Evolutionary conservation across 2,888 invertebrate species (phyloP), one percentile per base, ranked within the genome.

Genomic region (Caenorhabditis becei): DNA sequence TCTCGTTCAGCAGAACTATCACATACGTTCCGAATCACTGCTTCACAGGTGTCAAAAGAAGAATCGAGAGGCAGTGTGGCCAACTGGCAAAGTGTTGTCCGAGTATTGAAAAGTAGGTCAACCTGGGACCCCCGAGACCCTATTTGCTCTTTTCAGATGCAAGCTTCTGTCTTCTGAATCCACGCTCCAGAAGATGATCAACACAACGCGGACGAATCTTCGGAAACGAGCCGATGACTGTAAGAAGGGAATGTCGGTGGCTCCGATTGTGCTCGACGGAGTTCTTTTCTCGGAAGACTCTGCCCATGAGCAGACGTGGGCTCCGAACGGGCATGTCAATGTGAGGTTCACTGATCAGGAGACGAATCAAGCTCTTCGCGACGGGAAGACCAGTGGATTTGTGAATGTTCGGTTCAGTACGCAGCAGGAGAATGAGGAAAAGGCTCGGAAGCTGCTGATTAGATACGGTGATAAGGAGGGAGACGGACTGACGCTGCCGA

Each of bases 21-120:
- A 80, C 85, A 8, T 85, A 86, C 75, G 84, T 87, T 49, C 88
- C 88, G 11, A 85, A 80, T 11, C 83, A 86, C 63, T 88, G 88
- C 61, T 88, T 88, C 78, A 82, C 86, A 20, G 88, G 88, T 58
- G 67, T 84, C 32, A 80, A 87, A 20, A 61, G 80, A 35, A 69
- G 88, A 37, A 59, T 84, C 11, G 84, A 83, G 32, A 66, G 86
- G 54, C 84, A 87, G 67, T 88, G 88, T 59, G 84, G 86, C 14
- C 49, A 59, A 16, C 66, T 87, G 56, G 56, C 63, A 35, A 77
- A 80, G n/a, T 88, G 88, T 69, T 88, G 88, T 80, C 75, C 79
- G 20, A 67, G 83, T 24, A 63, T 83, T 7, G 72, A 79, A 32
- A 81, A 80, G 79, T 85, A 63, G 32, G 65, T 72, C 28, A n/a